Evolutionary conservation across 2,888 invertebrate genomes (phyloP).

Genomic region (Dicroscelio sp.): DNA sequence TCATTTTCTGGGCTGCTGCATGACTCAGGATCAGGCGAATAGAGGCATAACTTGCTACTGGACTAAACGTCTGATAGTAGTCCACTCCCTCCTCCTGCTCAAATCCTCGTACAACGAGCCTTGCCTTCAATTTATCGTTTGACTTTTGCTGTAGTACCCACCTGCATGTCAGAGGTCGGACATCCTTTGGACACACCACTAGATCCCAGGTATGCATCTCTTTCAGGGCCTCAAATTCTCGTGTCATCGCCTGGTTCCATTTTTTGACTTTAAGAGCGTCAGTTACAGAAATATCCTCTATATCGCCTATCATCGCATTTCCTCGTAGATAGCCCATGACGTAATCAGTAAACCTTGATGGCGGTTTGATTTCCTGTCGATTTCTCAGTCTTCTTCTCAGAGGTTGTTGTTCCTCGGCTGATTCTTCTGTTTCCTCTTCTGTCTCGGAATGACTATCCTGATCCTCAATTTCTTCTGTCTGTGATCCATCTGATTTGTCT

Average conservation of each 20-base stretch:
- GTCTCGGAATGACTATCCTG: neutral
- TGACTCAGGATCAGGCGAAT: neutral
- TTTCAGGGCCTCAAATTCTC: neutral
- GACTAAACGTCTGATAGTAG: neutral
- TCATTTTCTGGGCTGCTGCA: neutral
- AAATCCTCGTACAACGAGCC: neutral
- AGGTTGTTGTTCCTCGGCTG: neutral
- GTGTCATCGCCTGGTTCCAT: conserved; percentile 51
- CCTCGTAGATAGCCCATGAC: conserved; percentile 22
- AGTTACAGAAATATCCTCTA: conserved; percentile 76
- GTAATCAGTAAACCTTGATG: conserved; percentile 62
- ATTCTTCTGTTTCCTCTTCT: neutral
- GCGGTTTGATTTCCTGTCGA: conserved; percentile 34
- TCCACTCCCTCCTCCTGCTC: neutral
- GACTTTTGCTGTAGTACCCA: neutral
- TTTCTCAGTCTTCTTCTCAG: neutral
- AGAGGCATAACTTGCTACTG: neutral
- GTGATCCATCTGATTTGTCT: neutral
- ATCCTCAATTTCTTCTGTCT: neutral
- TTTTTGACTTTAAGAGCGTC: conserved; percentile 81
- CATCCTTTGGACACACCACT: neutral
- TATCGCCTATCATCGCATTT: conserved; percentile 75
- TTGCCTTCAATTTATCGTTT: neutral
- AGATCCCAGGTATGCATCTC: neutral
- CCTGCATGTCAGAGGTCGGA: neutral